phyloP scores from a whole-genome alignment of 1,140 invertebrate genomes.

The Scylla paramamosain region DNA sequence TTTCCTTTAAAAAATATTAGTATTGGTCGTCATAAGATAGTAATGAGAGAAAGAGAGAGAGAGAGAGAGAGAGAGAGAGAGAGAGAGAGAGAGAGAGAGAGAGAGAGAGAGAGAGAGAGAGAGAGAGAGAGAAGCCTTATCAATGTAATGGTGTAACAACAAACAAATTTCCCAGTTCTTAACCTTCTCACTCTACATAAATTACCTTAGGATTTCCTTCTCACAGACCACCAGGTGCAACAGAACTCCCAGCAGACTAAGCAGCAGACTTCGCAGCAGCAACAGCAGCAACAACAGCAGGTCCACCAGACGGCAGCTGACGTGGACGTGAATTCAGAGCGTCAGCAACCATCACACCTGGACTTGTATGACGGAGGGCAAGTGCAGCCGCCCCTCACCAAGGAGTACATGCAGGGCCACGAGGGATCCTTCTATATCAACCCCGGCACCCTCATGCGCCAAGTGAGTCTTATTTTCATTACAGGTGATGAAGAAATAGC shows the following conservation, averaged over 20 bases:
- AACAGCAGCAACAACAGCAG: not conserved
- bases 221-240: conserved; percentile 39
- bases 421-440: conserved; percentile 60
- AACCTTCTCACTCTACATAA: no score
- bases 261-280: conserved; percentile 18
- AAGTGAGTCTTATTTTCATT: not conserved
- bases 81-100: no score
- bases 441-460: conserved; percentile 48
- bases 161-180: not conserved
- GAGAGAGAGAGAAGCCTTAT: no score
- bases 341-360: not conserved
- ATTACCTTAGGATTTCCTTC: not conserved
- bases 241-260: conserved; percentile 5
- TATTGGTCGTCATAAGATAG: no score
- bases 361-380: conserved; percentile 35
- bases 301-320: not conserved
- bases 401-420: conserved; percentile 39
- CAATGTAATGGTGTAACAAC: no score
- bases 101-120: no score
- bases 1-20: no score
- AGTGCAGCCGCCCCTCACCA: not conserved
- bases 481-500: not conserved
- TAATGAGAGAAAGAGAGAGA: no score
- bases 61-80: no score
- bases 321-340: not conserved